Base-by-base conservation (phyloP, 2,113 vertebrate species). In the Microcebus ravelobensis region DNA sequence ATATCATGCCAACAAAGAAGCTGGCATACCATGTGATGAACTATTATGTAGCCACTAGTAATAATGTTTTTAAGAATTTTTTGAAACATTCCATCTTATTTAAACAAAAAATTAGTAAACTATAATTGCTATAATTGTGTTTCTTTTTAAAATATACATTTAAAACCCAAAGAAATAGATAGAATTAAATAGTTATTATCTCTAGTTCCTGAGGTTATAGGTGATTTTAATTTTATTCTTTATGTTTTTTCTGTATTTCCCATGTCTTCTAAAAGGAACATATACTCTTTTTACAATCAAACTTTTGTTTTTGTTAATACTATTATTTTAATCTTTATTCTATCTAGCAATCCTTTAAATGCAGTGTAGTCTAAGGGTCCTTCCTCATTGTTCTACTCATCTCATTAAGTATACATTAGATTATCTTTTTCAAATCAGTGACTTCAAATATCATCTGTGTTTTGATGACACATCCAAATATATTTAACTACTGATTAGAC, bases 61-160 rank as follows among this genome's bases (percentile, higher is more conserved):
- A 82, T 15, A n/a, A 63, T 65, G 34, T 36, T 50, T 79, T 82
- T 23, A 94, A 96, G 31, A 97, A 59, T 65, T 73, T 67, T 68
- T 48, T 68, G 29, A 59, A 8, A 81, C 42, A 68, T 81, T 67
- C 45, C 45, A 45, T 45, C 23, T 29, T 70, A 68, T 48, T 39
- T 65, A 90, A 67, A 14, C 50, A 7, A 59, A 88, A 84, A 67
- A 55, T 39, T 10, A 73, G 42, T 5, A 81, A 91, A 73, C 36
- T 48, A 57, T 50, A 77, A 42, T 36, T 94, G 10, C 18, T 59
- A 0, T 48, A 89, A 87, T 76, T 77, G 25, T 29, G 7, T 34
- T 87, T 70, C 20, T 84, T 42, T 83, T 48, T 89, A 25, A 79
- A n/a, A 73, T 42, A 45, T 0, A 73, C 50, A 42, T 52, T 83